phyloP scores from a whole-genome alignment of 2,113 vertebrate species.

The Onychostoma macrolepis region DNA sequence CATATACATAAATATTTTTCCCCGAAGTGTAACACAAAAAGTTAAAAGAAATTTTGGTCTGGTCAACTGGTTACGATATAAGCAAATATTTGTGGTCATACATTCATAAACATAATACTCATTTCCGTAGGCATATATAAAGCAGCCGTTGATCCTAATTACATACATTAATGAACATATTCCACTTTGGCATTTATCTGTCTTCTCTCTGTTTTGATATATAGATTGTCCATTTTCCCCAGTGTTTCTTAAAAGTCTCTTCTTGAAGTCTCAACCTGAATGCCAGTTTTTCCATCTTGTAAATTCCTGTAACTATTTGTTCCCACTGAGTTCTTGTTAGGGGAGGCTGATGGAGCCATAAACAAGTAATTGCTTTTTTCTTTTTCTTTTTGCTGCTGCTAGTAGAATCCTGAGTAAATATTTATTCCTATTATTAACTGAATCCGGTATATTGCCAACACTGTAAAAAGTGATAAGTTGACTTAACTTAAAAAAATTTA shows the following conservation, averaged over 20 bases:
- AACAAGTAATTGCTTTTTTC: neutral
- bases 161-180: neutral
- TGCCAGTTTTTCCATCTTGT: neutral
- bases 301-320: neutral
- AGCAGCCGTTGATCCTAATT: neutral
- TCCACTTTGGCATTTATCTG: neutral
- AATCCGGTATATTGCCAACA: neutral
- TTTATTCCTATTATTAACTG: neutral
- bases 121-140: too few species aligned
- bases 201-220: neutral
- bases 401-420: neutral
- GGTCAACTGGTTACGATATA: too few species aligned
- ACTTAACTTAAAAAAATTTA: too few species aligned
- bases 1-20: too few species aligned
- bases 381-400: neutral
- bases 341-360: neutral
- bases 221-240: neutral
- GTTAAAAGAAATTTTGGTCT: too few species aligned
- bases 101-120: too few species aligned
- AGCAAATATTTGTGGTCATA: too few species aligned
- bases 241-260: neutral
- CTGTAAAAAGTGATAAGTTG: too few species aligned
- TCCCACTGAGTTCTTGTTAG: neutral
- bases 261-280: neutral
- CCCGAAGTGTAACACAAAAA: too few species aligned